These are phyloP conservation scores for Pangasianodon hypophthalmus DNA, from an alignment of 2,113 vertebrate genomes.

Conservation along the genomic window DNA sequence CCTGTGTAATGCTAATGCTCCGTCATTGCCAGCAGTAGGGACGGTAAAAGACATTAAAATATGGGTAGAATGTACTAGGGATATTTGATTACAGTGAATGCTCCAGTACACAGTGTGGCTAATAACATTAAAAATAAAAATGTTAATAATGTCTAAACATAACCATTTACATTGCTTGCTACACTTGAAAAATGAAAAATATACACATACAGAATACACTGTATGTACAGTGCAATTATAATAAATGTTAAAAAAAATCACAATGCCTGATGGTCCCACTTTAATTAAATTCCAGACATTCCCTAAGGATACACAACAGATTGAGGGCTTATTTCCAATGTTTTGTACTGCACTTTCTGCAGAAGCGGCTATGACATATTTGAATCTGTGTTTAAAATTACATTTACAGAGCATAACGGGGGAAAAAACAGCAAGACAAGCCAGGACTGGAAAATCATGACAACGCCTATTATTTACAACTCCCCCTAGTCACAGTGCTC, in stretches of 20 bases:
- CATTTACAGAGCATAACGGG: background rate
- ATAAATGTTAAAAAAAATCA: background rate
- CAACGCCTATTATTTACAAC: constrained; percentile 44
- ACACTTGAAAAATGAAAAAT: background rate
- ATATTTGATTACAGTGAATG: background rate
- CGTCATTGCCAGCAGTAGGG: constrained; percentile 6
- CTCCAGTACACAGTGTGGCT: background rate
- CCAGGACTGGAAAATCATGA: constrained; percentile 31
- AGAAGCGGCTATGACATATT: background rate
- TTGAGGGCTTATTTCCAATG: background rate
- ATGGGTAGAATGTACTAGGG: background rate
- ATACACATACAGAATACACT: background rate
- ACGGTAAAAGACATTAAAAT: background rate
- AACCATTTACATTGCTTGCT: background rate
- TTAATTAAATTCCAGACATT: background rate
- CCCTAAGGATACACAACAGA: background rate
- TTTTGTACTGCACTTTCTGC: background rate
- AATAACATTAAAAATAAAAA: background rate
- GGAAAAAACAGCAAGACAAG: constrained; percentile 8
- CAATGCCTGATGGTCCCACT: background rate
- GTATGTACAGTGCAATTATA: background rate
- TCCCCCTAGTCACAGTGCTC: constrained; percentile 33
- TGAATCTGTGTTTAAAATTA: background rate
- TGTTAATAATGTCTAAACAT: background rate
- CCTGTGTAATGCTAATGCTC: background rate